Evolutionary conservation across 2,113 vertebrate genomes (phyloP), one percentile per base, ranked within the genome.

Genomic region (Oreochromis aureus): DNA sequence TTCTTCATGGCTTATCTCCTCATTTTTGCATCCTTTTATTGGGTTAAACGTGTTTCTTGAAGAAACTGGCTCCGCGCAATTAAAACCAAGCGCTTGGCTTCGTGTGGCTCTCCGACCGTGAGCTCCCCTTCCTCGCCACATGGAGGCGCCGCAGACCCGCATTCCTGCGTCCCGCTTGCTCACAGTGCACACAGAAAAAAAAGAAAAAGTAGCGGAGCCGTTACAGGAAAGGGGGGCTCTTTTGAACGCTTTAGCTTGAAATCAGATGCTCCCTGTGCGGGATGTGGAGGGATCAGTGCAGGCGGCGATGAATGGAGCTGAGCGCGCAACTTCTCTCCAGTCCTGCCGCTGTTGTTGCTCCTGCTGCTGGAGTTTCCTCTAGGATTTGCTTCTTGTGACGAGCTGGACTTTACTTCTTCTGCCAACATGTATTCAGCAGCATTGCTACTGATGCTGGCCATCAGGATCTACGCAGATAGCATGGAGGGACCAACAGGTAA

Each of bases 401-500:
- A 90, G 55, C 90, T 93, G 95, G 95, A 96, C 94, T 95, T 93
- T 94, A 91, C 89, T 89, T 85, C 86, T 8, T n/a, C 66, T 44
- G 88, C 81, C 81, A 93, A 85, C 54, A 96, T 96, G 96, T 44
- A 88, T 81, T 54, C 91, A 11, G 88, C 89, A 32, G 90, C 89
- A 4, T n/a, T 96, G 86, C 89, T 96, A 13, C 91, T 96, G 93
- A 80, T 96, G 87, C 91, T 96, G 85, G 79, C 82, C 86, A 92
- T 83, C 81, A 90, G 95, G 91, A 93, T 95, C 89, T 94, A 82
- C 87, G 96, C 94, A 34, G 96, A 96, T 41, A 95, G 91, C 78
- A 91, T 94, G 88, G 96, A 96, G n/a, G 94, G 95, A 82, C 95
- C 95, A 95, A 95, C 96, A 96, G 96, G 96, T 96, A 96, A 94